Conservation (phyloP, 1,140 invertebrate species). For the Oedothorax gibbosus region DNA sequence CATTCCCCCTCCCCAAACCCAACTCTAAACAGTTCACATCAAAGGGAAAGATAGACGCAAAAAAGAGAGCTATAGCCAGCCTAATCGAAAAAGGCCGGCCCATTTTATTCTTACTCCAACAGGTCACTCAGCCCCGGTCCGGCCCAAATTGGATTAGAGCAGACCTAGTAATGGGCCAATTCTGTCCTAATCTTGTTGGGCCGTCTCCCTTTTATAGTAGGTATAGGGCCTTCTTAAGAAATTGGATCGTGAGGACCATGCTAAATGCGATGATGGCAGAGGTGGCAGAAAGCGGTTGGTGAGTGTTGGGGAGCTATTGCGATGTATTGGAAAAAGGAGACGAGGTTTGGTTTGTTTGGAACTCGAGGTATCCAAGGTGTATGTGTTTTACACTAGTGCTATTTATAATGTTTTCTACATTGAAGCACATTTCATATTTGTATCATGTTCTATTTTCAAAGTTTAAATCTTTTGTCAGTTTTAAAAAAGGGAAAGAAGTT, state of each 20-base stretch:
- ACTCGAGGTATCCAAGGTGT: too few relatives aligned
- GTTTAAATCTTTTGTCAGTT: too few relatives aligned
- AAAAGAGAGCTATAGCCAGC: conserved; percentile 20
- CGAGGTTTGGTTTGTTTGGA: too few relatives aligned
- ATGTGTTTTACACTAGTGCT: too few relatives aligned
- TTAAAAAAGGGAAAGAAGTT: too few relatives aligned
- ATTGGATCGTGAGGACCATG: conserved; percentile 56
- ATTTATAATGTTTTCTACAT: too few relatives aligned
- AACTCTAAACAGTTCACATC: not conserved
- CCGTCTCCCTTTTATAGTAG: conserved; percentile 30
- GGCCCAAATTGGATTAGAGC: conserved; percentile 59
- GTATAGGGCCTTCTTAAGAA: conserved; percentile 53
- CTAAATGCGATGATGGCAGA: conserved; percentile 9
- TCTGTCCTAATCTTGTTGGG: conserved; percentile 58
- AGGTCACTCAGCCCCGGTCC: conserved; percentile 46
- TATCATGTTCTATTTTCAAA: too few relatives aligned
- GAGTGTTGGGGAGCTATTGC: too few relatives aligned
- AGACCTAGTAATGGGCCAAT: conserved; percentile 60
- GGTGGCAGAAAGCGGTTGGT: too few relatives aligned
- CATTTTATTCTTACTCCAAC: conserved; percentile 56
- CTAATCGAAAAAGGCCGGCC: conserved; percentile 56
- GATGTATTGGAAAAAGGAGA: too few relatives aligned
- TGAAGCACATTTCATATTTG: too few relatives aligned
- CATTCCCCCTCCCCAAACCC: not conserved
- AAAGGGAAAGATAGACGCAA: conserved; percentile 7